Evolutionary conservation across 2,888 invertebrate species (phyloP).

Genomic region (Chrysotoxum bicinctum): DNA sequence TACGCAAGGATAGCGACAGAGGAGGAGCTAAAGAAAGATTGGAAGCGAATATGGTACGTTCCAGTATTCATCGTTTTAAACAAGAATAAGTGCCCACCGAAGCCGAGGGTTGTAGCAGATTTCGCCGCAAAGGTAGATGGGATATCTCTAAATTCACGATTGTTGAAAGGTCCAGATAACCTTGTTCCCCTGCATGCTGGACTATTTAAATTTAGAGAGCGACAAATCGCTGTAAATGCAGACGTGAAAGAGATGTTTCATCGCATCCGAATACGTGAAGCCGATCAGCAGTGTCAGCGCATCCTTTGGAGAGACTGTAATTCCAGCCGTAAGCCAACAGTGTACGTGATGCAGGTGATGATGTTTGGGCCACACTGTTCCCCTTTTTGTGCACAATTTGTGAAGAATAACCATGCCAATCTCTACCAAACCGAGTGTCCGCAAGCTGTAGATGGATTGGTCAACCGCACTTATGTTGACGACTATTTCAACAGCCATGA

Average conservation of each 20-base stretch:
- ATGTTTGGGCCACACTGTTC: constrained; percentile 30
- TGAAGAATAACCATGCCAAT: constrained; percentile 20
- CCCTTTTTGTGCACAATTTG: constrained; percentile 4
- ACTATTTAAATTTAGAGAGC: neutral
- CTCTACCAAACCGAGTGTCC: neutral
- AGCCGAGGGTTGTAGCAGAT: neutral
- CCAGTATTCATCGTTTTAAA: neutral
- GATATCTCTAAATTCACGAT: neutral
- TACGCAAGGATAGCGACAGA: neutral
- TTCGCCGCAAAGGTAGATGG: neutral
- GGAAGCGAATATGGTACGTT: neutral
- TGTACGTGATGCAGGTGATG: constrained; percentile 20
- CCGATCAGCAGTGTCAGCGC: neutral
- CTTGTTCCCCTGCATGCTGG: neutral
- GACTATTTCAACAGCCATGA: constrained; percentile 30
- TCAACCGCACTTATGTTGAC: constrained; percentile 16
- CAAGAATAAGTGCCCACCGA: neutral
- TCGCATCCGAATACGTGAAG: neutral
- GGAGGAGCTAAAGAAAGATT: neutral
- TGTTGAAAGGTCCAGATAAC: constrained; percentile 1
- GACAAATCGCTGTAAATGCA: neutral
- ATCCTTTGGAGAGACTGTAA: neutral
- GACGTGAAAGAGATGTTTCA: neutral
- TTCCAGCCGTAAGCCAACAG: neutral
- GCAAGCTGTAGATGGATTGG: constrained; percentile 13